Conservation (phyloP, 2,888 invertebrate species). For the Pyrochroa serraticornis region DNA sequence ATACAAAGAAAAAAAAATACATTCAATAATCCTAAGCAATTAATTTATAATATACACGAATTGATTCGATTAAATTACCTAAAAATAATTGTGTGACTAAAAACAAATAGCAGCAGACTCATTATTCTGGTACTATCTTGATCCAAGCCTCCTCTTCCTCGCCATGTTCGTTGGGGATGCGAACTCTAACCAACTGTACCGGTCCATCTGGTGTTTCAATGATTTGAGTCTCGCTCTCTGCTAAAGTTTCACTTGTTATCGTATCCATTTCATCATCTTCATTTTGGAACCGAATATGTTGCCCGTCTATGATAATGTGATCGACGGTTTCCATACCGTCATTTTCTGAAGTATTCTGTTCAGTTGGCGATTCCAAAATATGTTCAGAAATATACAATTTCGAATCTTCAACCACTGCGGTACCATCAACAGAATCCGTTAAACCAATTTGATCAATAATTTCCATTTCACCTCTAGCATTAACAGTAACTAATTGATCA, state of each 20-base stretch:
- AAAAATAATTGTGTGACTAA: background rate
- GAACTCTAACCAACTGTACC: conserved; percentile 55
- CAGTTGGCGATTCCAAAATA: conserved; percentile 48
- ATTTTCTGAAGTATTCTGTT: conserved; percentile 38
- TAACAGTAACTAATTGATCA: conserved; percentile 59
- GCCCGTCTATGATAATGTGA: conserved; percentile 56
- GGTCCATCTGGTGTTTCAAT: conserved; percentile 56
- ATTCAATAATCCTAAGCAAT: background rate
- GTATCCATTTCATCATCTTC: conserved; percentile 47
- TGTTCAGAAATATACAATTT: conserved; percentile 63
- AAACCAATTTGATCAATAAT: conserved; percentile 43
- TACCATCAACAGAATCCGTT: conserved; percentile 28
- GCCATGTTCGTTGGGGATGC: conserved; percentile 55
- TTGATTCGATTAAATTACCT: background rate
- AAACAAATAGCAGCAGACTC: too few species aligned
- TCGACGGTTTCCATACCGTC: conserved; percentile 43
- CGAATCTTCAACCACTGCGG: conserved; percentile 49
- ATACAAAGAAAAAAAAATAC: background rate
- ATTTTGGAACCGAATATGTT: conserved; percentile 53
- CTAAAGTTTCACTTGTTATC: conserved; percentile 45
- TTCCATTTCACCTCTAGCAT: conserved; percentile 54
- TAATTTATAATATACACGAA: too few species aligned
- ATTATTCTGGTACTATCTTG: conserved; percentile 54
- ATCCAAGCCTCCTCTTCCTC: conserved; percentile 59
- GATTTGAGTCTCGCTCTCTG: conserved; percentile 54